These are phyloP conservation scores for Progne subis DNA, from an alignment of 2,113 vertebrate genomes.

Conservation along the genomic window DNA sequence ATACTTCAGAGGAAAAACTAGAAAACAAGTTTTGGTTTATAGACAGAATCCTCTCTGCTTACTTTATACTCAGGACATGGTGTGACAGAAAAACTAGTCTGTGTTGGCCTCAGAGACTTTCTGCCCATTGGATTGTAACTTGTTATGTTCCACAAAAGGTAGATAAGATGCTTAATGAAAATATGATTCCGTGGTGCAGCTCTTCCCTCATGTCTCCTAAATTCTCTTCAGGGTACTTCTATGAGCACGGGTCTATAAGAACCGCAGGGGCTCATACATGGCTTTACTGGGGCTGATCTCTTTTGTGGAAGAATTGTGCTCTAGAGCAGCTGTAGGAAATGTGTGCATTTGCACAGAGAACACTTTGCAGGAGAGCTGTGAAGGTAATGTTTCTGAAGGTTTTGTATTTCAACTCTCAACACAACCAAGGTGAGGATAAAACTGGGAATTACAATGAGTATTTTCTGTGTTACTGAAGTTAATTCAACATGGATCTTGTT, in stretches of 20 bases:
- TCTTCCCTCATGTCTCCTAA: not conserved
- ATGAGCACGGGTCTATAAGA: not conserved
- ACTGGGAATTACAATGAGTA: not conserved
- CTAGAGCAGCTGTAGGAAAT: not conserved
- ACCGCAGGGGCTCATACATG: not conserved
- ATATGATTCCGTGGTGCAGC: rapidly evolving
- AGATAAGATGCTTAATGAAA: not conserved
- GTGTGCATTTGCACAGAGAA: not conserved
- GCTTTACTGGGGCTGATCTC: not conserved
- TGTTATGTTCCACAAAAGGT: not conserved
- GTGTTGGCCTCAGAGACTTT: not conserved
- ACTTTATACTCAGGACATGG: not conserved
- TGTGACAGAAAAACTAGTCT: not conserved
- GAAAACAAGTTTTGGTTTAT: not conserved
- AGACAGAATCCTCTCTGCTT: not conserved
- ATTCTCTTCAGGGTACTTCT: not conserved
- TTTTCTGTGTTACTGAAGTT: not conserved
- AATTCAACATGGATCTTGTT: not conserved
- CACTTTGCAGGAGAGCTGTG: not conserved
- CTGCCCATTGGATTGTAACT: not conserved
- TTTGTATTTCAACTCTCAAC: not conserved
- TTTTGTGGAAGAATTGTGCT: not conserved
- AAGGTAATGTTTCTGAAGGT: not conserved
- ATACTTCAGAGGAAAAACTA: not conserved
- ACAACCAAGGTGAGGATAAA: not conserved